phyloP scores from a whole-genome alignment of 2,113 vertebrate species.

The Centropus unirufus region DNA sequence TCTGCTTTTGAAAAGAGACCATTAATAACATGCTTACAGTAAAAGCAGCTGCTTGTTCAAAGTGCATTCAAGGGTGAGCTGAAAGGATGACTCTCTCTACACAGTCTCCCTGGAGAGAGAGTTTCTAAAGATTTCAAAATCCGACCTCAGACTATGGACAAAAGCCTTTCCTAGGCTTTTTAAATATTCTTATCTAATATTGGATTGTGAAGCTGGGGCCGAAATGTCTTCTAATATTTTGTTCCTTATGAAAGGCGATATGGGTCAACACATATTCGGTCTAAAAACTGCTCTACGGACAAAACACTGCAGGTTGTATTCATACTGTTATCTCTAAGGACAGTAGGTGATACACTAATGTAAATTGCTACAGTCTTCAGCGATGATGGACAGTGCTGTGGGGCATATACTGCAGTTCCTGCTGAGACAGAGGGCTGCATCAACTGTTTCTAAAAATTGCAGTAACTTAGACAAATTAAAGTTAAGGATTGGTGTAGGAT shows the following conservation, averaged over 20 bases:
- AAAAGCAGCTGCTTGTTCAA: slow-evolving; percentile 79
- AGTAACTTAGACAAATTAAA: not conserved
- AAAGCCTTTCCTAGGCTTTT: slow-evolving; percentile 30
- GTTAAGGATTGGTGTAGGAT: not conserved
- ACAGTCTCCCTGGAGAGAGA: slow-evolving; percentile 58
- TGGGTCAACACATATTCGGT: not conserved
- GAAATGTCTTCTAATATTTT: not conserved
- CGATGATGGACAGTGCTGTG: fast-evolving
- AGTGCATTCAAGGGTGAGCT: slow-evolving; percentile 80
- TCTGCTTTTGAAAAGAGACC: slow-evolving; percentile 80
- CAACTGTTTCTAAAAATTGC: not conserved
- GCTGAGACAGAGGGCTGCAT: not conserved
- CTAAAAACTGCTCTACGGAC: not conserved
- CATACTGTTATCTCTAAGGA: not conserved
- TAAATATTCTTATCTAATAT: slow-evolving; percentile 29
- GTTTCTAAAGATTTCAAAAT: slow-evolving; percentile 71
- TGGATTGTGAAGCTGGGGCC: not conserved
- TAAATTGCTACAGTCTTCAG: not conserved
- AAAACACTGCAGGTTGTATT: not conserved
- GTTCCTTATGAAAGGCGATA: not conserved
- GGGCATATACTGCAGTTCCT: not conserved
- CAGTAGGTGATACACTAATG: not conserved
- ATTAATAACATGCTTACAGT: slow-evolving; percentile 80
- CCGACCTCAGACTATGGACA: slow-evolving; percentile 40
- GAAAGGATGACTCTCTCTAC: slow-evolving; percentile 65